A percentile compares a stretch with the other conserved stretches of the same genome.
Conservation (phyloP, 2,113 vertebrate species). For the Sigmodon hispidus region DNA sequence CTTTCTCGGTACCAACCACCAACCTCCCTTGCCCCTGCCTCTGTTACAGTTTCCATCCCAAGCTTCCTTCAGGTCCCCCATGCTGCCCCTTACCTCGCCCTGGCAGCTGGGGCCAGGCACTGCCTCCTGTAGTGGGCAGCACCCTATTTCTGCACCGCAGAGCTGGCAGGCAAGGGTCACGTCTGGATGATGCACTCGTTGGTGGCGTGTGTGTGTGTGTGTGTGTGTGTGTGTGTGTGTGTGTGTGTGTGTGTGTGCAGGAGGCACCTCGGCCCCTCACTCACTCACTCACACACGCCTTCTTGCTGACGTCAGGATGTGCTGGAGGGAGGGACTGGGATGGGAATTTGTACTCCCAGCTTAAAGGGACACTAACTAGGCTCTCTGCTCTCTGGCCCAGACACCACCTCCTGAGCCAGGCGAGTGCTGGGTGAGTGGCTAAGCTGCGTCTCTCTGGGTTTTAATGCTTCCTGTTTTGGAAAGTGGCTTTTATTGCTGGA, state of each 20-base stretch:
- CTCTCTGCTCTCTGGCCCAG: background rate
- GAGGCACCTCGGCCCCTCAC: slow-evolving; percentile 74
- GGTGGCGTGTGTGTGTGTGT: background rate
- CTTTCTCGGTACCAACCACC: background rate
- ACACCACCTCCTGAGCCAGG: background rate
- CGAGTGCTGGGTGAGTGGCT: background rate
- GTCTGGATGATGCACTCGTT: slow-evolving; percentile 57
- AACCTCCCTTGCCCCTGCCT: background rate
- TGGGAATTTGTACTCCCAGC: slow-evolving; percentile 76
- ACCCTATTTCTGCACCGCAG: background rate
- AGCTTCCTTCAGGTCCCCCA: background rate
- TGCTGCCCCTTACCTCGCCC: slow-evolving; percentile 65
- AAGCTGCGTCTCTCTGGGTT: background rate
- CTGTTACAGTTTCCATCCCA: background rate
- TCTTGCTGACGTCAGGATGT: slow-evolving; percentile 85
- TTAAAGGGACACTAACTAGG: slow-evolving; percentile 78
- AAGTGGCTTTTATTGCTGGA: slow-evolving; percentile 71
- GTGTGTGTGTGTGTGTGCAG: slow-evolving; percentile 60
- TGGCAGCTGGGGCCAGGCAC: background rate
- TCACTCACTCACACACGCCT: slow-evolving; percentile 78
- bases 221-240: slow-evolving; percentile 4
- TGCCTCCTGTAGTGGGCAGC: slow-evolving; percentile 41
- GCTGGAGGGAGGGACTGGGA: slow-evolving; percentile 82
- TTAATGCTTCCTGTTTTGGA: slow-evolving; percentile 30
- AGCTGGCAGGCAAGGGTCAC: slow-evolving; percentile 61